These are phyloP conservation scores for Oncopodura yosiiana DNA, from an alignment of 1,140 invertebrate genomes.

Conservation along the genomic window DNA sequence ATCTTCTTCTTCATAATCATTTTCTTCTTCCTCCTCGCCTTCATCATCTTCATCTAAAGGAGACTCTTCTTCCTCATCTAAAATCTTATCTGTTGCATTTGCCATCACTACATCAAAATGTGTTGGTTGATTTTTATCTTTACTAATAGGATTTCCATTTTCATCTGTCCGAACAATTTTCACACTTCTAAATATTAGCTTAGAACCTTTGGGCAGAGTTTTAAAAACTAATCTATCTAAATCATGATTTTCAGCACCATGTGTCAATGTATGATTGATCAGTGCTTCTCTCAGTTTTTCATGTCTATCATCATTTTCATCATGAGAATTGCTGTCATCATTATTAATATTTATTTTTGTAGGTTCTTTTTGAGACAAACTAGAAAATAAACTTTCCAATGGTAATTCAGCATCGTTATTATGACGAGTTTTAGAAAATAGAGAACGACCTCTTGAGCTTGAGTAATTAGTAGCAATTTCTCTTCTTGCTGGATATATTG, in stretches of 20 bases:
- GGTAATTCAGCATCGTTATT: no score
- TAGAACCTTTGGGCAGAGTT: slow-evolving; percentile 32
- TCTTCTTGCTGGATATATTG: no score
- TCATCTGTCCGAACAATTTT: slow-evolving; percentile 33
- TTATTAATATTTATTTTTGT: no score
- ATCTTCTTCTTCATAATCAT: slow-evolving; percentile 8
- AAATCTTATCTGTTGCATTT: slow-evolving; percentile 16
- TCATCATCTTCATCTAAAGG: background rate
- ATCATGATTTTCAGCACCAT: slow-evolving; percentile 22
- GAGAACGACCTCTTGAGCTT: no score
- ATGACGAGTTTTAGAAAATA: no score
- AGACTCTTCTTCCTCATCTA: background rate
- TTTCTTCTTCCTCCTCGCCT: slow-evolving; percentile 21
- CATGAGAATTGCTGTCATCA: no score
- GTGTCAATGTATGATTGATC: slow-evolving; percentile 28
- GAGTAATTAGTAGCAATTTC: no score
- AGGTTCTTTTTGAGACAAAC: no score
- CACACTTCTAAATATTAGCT: slow-evolving; percentile 30
- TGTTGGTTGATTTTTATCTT: slow-evolving; percentile 6
- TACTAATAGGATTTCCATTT: slow-evolving; percentile 26
- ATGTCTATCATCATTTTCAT: no score
- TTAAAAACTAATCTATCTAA: slow-evolving; percentile 33
- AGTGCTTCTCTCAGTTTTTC: slow-evolving; percentile 17
- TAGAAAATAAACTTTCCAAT: no score
- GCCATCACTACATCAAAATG: slow-evolving; percentile 21